Evolutionary conservation across 2,888 invertebrate genomes (phyloP).

Genomic region (Hirtodrosophila trivittata): DNA sequence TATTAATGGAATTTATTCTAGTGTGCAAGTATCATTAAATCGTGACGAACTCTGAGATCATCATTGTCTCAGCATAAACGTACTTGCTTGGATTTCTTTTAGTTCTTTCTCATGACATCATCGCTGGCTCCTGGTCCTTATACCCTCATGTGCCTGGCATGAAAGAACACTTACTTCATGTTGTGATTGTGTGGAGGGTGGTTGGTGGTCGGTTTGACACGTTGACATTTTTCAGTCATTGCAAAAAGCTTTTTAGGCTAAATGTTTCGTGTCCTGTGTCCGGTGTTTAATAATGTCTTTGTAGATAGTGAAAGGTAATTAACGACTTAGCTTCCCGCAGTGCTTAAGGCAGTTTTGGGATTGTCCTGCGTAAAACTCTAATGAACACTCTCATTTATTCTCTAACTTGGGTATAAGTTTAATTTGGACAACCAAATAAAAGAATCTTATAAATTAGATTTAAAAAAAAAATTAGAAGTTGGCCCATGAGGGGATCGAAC

Average conservation of each 20-base stretch:
- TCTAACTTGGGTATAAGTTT: too few species aligned
- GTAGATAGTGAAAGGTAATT: conserved; percentile 36
- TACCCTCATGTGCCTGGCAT: conserved; percentile 39
- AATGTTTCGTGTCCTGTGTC: conserved; percentile 37
- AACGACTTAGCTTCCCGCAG: conserved; percentile 16
- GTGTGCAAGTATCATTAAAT: conserved; percentile 3
- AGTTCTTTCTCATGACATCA: conserved; percentile 49
- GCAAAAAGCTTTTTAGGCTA: conserved; percentile 52
- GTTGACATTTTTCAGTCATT: conserved; percentile 50
- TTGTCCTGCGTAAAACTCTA: too few species aligned
- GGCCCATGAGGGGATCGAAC: conserved; percentile 73
- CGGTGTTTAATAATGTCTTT: conserved; percentile 22
- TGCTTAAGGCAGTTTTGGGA: conserved; percentile 6
- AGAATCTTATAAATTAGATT: conserved; percentile 3
- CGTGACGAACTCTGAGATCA: conserved; percentile 41
- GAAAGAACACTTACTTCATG: conserved; percentile 35
- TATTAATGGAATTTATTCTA: conserved; percentile 16
- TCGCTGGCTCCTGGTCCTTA: conserved; percentile 14
- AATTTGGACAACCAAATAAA: too few species aligned
- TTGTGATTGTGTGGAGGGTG: conserved; percentile 28
- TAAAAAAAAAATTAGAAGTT: conserved; percentile 11
- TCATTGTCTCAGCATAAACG: conserved; percentile 46
- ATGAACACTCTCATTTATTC: too few species aligned
- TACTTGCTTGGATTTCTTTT: conserved; percentile 43
- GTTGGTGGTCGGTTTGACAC: neutral